Conservation (phyloP, 2,797 vertebrate genomes). For the Menidia menidia region DNA sequence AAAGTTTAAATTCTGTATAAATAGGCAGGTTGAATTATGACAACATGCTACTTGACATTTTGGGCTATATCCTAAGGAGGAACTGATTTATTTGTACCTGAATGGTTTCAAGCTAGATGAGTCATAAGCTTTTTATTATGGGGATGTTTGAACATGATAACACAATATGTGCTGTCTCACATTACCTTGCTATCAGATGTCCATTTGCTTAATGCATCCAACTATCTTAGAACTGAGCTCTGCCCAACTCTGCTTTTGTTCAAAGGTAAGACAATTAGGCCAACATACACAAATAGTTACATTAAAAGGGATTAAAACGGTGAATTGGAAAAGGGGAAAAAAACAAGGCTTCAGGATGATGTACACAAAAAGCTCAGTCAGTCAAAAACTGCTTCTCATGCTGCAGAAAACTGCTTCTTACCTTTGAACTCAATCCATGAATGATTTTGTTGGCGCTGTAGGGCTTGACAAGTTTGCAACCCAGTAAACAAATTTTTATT, state of each 20-base stretch:
- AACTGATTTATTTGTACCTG: too few species aligned
- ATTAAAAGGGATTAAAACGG: neutral
- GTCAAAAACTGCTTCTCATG: neutral
- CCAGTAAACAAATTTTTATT: too few species aligned
- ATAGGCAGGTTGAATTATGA: neutral
- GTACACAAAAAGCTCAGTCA: neutral
- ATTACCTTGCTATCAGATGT: neutral
- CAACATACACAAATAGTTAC: neutral
- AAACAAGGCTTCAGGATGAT: neutral
- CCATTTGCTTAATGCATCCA: neutral
- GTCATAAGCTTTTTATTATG: neutral
- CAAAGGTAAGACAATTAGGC: neutral
- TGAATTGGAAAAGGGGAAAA: neutral
- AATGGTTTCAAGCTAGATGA: neutral
- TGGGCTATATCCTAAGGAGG: neutral
- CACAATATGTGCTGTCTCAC: neutral
- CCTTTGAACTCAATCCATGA: too few species aligned
- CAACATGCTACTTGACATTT: neutral
- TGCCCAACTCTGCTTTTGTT: neutral
- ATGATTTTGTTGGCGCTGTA: too few species aligned
- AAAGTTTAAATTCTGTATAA: neutral
- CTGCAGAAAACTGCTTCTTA: neutral
- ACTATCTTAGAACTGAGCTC: slow-evolving; percentile 1
- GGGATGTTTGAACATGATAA: neutral
- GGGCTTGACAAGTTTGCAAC: too few species aligned